phyloP scores from a whole-genome alignment of 2,888 invertebrate genomes.

The Phlogophora meticulosa region DNA sequence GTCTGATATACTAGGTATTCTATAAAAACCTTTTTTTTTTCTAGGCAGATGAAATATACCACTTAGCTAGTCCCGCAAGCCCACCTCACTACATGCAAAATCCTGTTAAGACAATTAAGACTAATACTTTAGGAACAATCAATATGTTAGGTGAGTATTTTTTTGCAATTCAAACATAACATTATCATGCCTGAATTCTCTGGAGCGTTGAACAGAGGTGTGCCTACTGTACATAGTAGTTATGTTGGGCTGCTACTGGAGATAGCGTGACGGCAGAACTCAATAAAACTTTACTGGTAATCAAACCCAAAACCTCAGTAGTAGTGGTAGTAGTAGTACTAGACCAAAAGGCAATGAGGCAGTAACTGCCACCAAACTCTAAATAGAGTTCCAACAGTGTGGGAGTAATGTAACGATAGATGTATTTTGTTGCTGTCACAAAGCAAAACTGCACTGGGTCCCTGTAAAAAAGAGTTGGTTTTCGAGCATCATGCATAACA shows the following conservation, averaged over 20 bases:
- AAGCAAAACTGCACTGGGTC: not conserved
- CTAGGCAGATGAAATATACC: slow-evolving; percentile 98
- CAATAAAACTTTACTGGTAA: no score
- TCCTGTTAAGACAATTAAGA: slow-evolving; percentile 99
- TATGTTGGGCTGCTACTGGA: no score
- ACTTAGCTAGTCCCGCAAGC: slow-evolving; percentile 99
- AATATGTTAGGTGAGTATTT: slow-evolving; percentile 95
- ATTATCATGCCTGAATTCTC: no score
- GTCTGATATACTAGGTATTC: no score
- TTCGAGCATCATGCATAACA: not conserved
- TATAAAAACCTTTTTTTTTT: slow-evolving; percentile 57
- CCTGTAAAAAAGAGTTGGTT: not conserved
- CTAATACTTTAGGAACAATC: slow-evolving; percentile 98
- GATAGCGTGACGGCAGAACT: no score
- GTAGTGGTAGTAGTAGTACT: no score
- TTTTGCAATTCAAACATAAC: no score
- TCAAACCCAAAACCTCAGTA: no score
- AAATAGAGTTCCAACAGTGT: not conserved
- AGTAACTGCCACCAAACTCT: not conserved
- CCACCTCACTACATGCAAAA: slow-evolving; percentile 99
- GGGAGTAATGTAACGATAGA: not conserved
- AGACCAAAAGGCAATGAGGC: not conserved
- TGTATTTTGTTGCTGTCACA: not conserved
- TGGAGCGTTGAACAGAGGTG: no score
- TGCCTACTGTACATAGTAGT: no score